Evolutionary conservation across 1,140 invertebrate genomes (phyloP).

Genomic region (Drosophila parvula): DNA sequence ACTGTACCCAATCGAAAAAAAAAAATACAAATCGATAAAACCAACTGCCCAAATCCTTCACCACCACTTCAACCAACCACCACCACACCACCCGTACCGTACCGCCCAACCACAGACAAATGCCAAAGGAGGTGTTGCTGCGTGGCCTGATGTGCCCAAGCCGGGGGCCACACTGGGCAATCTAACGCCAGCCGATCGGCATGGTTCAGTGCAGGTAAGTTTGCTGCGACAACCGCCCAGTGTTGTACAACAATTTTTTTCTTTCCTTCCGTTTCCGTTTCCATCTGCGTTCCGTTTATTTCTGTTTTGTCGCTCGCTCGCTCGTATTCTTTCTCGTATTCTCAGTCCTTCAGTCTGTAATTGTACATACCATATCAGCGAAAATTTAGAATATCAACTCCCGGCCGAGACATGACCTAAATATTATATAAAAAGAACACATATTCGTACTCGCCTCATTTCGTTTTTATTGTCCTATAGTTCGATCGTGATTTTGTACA

Average conservation of each 20-base stretch:
- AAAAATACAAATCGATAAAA: constrained; percentile 39
- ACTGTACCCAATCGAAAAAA: constrained; percentile 46
- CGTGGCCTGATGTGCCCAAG: constrained; percentile 86
- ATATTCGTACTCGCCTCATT: constrained; percentile 35
- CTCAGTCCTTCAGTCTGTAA: constrained; percentile 37
- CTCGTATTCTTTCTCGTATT: constrained; percentile 26
- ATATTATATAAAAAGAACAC: constrained; percentile 5
- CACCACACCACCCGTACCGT: constrained; percentile 24
- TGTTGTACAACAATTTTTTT: constrained; percentile 42
- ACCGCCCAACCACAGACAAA: constrained; percentile 76
- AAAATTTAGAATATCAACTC: constrained; percentile 22
- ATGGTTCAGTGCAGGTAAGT: constrained; percentile 96
- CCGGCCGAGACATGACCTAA: constrained; percentile 2
- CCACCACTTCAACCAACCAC: constrained; percentile 42
- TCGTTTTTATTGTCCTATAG: constrained; percentile 33
- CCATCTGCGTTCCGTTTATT: constrained; percentile 40
- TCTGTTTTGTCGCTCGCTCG: constrained; percentile 52
- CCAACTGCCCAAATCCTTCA: constrained; percentile 50
- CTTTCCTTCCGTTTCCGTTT: constrained; percentile 40
- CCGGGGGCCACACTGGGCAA: constrained; percentile 86
- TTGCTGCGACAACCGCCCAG: constrained; percentile 57
- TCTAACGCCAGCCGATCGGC: constrained; percentile 95
- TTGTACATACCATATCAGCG: constrained; percentile 41
- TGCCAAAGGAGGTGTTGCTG: constrained; percentile 84
- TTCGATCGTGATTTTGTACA: constrained; percentile 47